phyloP scores from a whole-genome alignment of 2,113 vertebrate genomes.

The Calidris pugnax region DNA sequence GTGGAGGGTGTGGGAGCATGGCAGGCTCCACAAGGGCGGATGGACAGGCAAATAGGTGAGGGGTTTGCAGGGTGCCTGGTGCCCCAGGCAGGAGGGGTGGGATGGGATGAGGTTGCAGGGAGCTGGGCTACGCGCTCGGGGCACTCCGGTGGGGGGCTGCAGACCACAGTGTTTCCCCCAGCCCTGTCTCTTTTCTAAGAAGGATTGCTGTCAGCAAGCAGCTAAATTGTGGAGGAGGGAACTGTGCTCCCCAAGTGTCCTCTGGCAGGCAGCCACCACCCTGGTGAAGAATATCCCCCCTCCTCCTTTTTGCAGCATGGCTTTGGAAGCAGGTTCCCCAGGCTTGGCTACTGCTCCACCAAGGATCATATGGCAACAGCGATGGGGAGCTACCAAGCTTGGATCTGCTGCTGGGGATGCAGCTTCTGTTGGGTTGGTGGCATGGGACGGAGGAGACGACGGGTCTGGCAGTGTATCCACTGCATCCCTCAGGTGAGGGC shows the following conservation, averaged over 20 bases:
- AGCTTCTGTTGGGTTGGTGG: background rate
- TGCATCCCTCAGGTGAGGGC: background rate
- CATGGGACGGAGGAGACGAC: background rate
- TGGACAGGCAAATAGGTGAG: background rate
- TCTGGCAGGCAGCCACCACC: background rate
- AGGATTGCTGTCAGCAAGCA: background rate
- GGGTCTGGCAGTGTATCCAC: background rate
- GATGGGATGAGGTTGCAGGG: background rate
- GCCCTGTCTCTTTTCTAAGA: background rate
- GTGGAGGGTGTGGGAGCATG: background rate
- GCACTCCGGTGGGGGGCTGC: background rate
- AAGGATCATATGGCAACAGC: background rate
- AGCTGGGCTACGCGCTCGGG: accelerated
- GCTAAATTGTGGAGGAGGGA: background rate
- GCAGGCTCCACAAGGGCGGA: accelerated
- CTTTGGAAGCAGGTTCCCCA: background rate
- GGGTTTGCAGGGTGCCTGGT: accelerated
- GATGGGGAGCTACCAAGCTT: background rate
- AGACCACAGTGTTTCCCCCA: background rate
- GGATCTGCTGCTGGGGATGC: background rate
- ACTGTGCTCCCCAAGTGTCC: background rate
- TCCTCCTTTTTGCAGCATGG: background rate
- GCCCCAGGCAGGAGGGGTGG: background rate
- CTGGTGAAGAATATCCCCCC: accelerated
- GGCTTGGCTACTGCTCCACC: background rate